These are phyloP conservation scores for Corvus moneduloides DNA, from an alignment of 2,113 vertebrate species.

Conservation along the genomic window DNA sequence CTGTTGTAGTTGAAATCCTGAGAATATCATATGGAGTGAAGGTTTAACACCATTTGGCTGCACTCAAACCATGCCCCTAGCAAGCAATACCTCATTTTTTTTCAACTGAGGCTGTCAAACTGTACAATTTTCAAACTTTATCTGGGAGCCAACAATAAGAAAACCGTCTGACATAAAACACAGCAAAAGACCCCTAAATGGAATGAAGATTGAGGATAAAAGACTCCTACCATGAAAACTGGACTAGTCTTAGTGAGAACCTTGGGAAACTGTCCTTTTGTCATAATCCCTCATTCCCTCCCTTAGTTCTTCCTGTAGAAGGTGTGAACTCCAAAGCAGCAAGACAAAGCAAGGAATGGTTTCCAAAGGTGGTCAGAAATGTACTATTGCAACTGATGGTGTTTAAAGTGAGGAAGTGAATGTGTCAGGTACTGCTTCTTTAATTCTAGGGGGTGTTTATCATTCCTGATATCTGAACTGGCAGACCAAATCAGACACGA, in stretches of 20 bases:
- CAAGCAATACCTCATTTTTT: background rate
- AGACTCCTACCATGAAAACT: background rate
- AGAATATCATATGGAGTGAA: background rate
- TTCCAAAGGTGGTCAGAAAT: background rate
- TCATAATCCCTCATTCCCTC: background rate
- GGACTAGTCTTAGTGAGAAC: background rate
- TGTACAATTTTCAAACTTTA: background rate
- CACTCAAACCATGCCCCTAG: background rate
- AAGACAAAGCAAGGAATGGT: background rate
- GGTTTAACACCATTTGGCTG: background rate
- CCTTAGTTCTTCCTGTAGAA: background rate
- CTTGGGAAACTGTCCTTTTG: background rate
- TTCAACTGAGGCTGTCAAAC: background rate
- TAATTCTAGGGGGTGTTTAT: background rate
- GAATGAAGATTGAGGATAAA: background rate
- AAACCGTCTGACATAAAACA: background rate
- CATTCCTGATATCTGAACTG: background rate
- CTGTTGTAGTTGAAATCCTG: background rate
- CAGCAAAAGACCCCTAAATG: fast-evolving
- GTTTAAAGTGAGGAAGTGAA: background rate
- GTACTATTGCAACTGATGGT: background rate
- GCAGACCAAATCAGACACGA: background rate
- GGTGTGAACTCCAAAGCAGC: background rate
- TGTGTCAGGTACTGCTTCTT: background rate
- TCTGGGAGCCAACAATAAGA: background rate